Evolutionary conservation across 1,140 invertebrate genomes (phyloP), one percentile per base, ranked within the genome.

Genomic region (Adelges cooleyi): DNA sequence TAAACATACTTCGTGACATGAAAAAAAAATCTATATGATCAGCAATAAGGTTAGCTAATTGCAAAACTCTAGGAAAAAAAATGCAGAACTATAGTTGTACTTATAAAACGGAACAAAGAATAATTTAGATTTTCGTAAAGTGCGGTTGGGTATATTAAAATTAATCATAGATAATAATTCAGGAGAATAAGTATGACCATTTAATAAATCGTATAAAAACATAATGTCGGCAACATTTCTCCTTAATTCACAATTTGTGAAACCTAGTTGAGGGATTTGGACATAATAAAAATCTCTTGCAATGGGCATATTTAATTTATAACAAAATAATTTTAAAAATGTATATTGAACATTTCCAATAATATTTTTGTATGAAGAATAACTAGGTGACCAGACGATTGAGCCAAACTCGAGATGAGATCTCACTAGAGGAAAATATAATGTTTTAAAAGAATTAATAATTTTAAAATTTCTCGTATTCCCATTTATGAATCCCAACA

Each of bases 331-430:
- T 33, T 52, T 52, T 33, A 36, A 11, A 13, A 52, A 33, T 52
- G 18, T 33, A 33, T 29, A 33, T 9, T 52, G 25, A 2, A 51
- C 27, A 51, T 51, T 51, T 29, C 33, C 27, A 9, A 52, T 15
- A 10, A 18, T 17, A 36, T 52, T 52, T 10, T 18, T 52, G n/a
- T 36, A 52, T 17, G 29, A 27, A 52, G 27, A n/a, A 52, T 52
- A 52, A 52, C 29, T 52, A 2, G 46, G 50, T 52, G 29, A 52
- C 50, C 50, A 33, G 18, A 36, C 50, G 1, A 33, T 33, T 18
- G 29, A 52, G 27, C 50, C 17, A 52, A 52, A 52, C 36, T 52
- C 50, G 20, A 52, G 29, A 17, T 52, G 50, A 36, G 50, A 52
- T 27, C 50, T 52, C 29, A 52, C 50, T 29, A 52, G 50, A 33